Conservation (phyloP, 2,113 vertebrate genomes). For the Butastur rufipennis region DNA sequence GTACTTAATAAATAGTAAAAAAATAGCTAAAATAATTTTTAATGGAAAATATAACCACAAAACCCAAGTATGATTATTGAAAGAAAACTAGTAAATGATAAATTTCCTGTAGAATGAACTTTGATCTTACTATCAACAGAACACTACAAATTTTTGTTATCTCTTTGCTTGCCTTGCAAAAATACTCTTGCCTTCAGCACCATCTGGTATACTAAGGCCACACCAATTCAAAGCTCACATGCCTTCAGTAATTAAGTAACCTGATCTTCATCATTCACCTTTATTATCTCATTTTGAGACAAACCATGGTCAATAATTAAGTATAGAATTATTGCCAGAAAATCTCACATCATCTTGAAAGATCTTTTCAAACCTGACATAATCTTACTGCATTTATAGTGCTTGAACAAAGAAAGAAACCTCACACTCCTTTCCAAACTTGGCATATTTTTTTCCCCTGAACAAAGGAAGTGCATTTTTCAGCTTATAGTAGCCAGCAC, state of each 20-base stretch:
- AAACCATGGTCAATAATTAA: not conserved
- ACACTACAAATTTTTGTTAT: not conserved
- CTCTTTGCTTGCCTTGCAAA: not conserved
- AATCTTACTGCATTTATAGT: not conserved
- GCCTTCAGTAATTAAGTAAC: not conserved
- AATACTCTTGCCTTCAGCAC: not conserved
- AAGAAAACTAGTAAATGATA: not conserved
- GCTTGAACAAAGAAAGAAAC: not conserved
- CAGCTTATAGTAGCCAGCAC: not conserved
- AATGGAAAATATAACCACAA: not conserved
- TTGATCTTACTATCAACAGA: not conserved
- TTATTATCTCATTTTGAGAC: not conserved
- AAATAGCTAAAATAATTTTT: not conserved
- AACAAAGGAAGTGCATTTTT: not conserved
- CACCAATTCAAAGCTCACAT: slow-evolving; percentile 8
- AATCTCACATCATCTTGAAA: not conserved
- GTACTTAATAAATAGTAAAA: not conserved
- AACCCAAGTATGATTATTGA: not conserved
- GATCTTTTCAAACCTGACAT: not conserved
- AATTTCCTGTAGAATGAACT: not conserved
- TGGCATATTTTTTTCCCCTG: too few relatives aligned
- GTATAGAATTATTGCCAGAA: not conserved
- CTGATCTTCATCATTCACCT: not conserved
- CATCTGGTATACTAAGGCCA: not conserved
- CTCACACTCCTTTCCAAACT: not conserved